Conservation (phyloP, 2,797 vertebrate species). For the Neomorphus geoffroyi region DNA sequence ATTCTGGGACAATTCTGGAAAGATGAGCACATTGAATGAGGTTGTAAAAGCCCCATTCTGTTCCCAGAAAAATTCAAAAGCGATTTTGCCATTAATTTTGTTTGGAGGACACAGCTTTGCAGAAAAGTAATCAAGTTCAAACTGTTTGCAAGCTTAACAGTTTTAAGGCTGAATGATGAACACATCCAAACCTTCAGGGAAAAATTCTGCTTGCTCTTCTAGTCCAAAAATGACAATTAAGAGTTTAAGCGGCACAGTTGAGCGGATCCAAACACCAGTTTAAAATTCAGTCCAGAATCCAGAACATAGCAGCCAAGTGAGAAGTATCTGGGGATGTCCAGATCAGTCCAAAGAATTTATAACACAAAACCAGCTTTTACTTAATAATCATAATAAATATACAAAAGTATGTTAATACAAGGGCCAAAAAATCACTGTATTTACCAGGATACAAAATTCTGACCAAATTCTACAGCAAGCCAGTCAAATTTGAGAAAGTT, state of each 20-base stretch:
- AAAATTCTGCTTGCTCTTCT: conserved; percentile 54
- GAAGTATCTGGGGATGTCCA: conserved; percentile 41
- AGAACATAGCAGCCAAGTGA: conserved; percentile 56
- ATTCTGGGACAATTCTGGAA: neutral
- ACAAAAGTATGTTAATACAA: conserved; percentile 22
- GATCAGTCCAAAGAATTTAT: conserved; percentile 66
- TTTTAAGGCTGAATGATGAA: conserved; percentile 67
- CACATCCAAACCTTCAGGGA: conserved; percentile 54
- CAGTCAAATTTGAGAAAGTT: neutral
- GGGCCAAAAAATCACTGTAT: neutral
- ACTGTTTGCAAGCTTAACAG: conserved; percentile 60
- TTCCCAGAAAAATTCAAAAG: conserved; percentile 39
- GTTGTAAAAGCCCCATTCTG: neutral
- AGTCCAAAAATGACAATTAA: conserved; percentile 67
- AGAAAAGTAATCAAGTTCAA: conserved; percentile 58
- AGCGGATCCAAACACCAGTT: conserved; percentile 57
- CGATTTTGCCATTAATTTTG: neutral
- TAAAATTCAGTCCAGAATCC: conserved; percentile 53
- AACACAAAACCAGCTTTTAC: conserved; percentile 40
- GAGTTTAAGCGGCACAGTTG: conserved; percentile 65
- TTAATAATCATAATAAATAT: conserved; percentile 55
- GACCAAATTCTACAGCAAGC: neutral
- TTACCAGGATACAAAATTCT: neutral
- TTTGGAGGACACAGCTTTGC: conserved; percentile 9
- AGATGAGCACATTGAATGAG: neutral